These are phyloP conservation scores for Tiphia femorata DNA, from an alignment of 2,888 invertebrate species.

Conservation along the genomic window DNA sequence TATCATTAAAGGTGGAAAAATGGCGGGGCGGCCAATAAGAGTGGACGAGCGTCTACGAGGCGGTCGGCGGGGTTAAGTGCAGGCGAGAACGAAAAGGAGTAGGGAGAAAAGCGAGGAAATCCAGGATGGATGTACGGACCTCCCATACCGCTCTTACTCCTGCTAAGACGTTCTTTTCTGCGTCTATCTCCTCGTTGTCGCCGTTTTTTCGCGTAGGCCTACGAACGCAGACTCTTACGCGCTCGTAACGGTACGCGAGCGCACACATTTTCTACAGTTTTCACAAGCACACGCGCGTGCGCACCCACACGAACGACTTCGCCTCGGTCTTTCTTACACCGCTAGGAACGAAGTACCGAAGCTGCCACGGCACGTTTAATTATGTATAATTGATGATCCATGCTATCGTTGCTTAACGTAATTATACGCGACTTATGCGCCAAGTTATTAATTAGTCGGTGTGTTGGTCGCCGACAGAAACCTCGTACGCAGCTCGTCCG, in stretches of 20 bases:
- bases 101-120: too few species aligned
- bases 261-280: conserved; percentile 15
- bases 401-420: conserved; percentile 26
- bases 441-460: conserved; percentile 35
- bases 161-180: too few species aligned
- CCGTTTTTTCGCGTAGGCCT: background rate
- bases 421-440: conserved; percentile 31
- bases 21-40: conserved; percentile 55
- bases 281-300: background rate
- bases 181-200: background rate
- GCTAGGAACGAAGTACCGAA: background rate
- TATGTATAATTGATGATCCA: conserved; percentile 32
- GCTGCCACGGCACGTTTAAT: conserved; percentile 31
- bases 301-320: background rate
- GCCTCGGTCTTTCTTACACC: conserved; percentile 9
- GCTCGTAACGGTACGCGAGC: conserved; percentile 17
- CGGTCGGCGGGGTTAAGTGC: conserved; percentile 51
- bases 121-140: conserved; percentile 41
- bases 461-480: conserved; percentile 12
- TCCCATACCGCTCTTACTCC: conserved; percentile 43
- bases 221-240: background rate
- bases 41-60: conserved; percentile 34
- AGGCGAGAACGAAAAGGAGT: conserved; percentile 49
- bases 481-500: too few species aligned
- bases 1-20: conserved; percentile 57